A percentile compares a stretch with the other conserved stretches of the same genome.
Conservation (phyloP, 2,888 invertebrate genomes). For the Lucinisca nassula region DNA sequence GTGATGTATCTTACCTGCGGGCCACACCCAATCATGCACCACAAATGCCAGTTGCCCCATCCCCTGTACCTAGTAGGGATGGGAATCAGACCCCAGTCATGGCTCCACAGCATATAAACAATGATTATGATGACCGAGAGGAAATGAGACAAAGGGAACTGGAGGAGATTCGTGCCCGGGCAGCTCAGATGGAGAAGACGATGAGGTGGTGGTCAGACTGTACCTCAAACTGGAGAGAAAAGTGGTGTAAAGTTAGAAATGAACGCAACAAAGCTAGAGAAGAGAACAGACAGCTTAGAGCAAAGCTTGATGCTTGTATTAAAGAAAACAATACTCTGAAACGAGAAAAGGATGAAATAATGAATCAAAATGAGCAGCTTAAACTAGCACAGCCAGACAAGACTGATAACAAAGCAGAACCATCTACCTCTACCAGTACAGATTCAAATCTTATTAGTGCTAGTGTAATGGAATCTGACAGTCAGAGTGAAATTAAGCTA, state of each 20-base stretch:
- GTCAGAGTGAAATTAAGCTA: slow-evolving; percentile 1
- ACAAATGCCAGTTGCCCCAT: slow-evolving; percentile 68
- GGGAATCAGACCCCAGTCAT: slow-evolving; percentile 71
- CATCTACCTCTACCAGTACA: slow-evolving; percentile 44
- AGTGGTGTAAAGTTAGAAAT: slow-evolving; percentile 96
- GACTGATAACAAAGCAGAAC: not conserved
- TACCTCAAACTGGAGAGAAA: slow-evolving; percentile 98
- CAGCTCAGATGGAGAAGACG: slow-evolving; percentile 99
- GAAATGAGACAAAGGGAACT: slow-evolving; percentile 93
- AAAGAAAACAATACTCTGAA: slow-evolving; percentile 91
- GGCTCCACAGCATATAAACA: slow-evolving; percentile 72
- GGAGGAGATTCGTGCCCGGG: slow-evolving; percentile 97
- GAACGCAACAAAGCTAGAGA: slow-evolving; percentile 98
- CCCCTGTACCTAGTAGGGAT: slow-evolving; percentile 73
- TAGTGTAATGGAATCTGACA: slow-evolving; percentile 33
- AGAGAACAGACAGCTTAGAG: slow-evolving; percentile 94
- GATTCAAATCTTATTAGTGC: slow-evolving; percentile 11
- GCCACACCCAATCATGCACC: slow-evolving; percentile 69
- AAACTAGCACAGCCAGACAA: not conserved
- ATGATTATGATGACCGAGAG: slow-evolving; percentile 88
- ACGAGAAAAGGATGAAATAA: slow-evolving; percentile 94
- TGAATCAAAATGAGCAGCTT: slow-evolving; percentile 90
- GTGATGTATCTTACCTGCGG: slow-evolving; percentile 83
- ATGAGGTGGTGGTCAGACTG: slow-evolving; percentile 99
- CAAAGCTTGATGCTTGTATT: slow-evolving; percentile 92